Percentiles rank a stretch among this genome's conserved stretches.
Conservation (phyloP, 2,797 vertebrate species). For the Petrocephalus schoutedeni region DNA sequence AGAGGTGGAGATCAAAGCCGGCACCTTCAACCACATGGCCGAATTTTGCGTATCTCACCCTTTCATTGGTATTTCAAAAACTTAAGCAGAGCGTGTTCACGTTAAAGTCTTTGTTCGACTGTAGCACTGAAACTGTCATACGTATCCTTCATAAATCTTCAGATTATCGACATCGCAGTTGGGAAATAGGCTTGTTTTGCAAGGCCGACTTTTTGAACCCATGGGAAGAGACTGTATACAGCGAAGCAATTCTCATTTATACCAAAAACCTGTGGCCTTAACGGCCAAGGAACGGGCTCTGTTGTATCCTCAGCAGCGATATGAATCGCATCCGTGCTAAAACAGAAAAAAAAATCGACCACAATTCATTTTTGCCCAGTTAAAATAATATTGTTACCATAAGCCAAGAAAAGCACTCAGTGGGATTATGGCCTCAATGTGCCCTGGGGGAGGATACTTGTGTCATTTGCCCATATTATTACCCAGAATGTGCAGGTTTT, state of each 20-base stretch:
- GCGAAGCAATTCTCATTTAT: neutral
- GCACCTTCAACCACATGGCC: neutral
- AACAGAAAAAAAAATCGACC: neutral
- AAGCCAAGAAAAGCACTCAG: slow-evolving; percentile 17
- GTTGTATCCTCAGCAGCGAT: neutral
- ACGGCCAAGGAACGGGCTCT: neutral
- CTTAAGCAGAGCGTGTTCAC: neutral
- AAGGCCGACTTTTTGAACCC: neutral
- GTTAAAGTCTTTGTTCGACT: neutral
- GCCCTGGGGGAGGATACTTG: neutral
- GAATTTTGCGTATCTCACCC: neutral
- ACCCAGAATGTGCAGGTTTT: neutral
- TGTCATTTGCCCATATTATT: neutral
- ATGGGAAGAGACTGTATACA: neutral
- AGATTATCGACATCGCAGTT: neutral
- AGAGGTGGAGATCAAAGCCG: neutral
- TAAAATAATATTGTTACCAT: slow-evolving; percentile 13
- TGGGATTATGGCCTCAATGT: neutral
- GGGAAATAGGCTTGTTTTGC: neutral
- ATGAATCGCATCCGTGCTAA: slow-evolving; percentile 3
- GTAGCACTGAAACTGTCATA: neutral
- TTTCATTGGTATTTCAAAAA: neutral
- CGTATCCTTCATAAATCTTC: neutral
- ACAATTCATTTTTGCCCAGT: slow-evolving; percentile 16
- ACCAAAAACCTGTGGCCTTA: neutral